A percentile compares a stretch with the other conserved stretches of the same genome.
These are phyloP conservation scores for Xiphophorus maculatus DNA, from an alignment of 2,113 vertebrate genomes.

Conservation along the genomic window DNA sequence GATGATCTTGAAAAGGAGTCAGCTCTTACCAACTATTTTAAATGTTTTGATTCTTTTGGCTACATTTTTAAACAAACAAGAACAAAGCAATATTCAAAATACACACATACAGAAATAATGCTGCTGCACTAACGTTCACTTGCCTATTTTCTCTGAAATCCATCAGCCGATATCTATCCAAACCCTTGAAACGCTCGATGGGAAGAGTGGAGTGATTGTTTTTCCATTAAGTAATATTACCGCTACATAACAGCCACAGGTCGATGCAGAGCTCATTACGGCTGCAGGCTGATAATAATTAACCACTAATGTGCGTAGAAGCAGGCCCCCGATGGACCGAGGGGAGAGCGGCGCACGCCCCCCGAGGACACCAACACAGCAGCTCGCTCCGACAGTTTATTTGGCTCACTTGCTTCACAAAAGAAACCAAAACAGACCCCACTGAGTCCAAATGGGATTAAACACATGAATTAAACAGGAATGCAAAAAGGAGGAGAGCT, in stretches of 20 bases:
- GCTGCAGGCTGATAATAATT: slow-evolving; percentile 73
- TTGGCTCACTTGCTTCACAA: slow-evolving; percentile 47
- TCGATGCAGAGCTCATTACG: slow-evolving; percentile 77
- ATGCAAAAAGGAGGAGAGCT: slow-evolving; percentile 13
- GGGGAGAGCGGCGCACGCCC: slow-evolving; percentile 39
- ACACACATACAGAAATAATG: slow-evolving; percentile 27
- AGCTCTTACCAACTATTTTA: not conserved
- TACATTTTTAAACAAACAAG: not conserved
- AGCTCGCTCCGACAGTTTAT: slow-evolving; percentile 44
- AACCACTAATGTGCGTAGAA: slow-evolving; percentile 71
- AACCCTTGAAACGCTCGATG: slow-evolving; percentile 50
- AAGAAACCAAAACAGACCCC: slow-evolving; percentile 38
- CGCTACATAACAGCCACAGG: slow-evolving; percentile 70
- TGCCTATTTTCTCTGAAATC: slow-evolving; percentile 33
- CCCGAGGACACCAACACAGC: slow-evolving; percentile 49
- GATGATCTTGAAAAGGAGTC: not conserved
- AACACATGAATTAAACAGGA: slow-evolving; percentile 24
- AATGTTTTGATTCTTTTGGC: not conserved
- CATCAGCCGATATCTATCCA: slow-evolving; percentile 51
- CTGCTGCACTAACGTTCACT: not conserved
- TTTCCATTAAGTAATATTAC: slow-evolving; percentile 76
- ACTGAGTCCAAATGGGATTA: slow-evolving; percentile 33
- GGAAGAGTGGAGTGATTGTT: slow-evolving; percentile 67
- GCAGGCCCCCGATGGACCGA: slow-evolving; percentile 47
- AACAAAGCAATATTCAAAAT: slow-evolving; percentile 5